Conservation (phyloP, 2,888 invertebrate genomes). For the Melanotus villosus region DNA sequence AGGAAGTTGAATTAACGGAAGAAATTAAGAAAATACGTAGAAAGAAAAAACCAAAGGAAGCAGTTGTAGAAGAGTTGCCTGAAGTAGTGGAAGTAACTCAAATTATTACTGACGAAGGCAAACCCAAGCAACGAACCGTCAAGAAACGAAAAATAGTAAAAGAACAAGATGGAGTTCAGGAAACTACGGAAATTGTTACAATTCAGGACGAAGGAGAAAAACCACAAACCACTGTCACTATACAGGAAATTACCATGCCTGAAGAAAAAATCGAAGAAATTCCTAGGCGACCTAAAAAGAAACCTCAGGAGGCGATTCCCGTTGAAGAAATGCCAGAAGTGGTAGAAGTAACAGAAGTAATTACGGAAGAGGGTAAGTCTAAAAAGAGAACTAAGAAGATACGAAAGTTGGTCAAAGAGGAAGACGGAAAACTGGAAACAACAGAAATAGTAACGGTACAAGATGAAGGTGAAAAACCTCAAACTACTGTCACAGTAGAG, state of each 20-base stretch:
- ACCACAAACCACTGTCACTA: constrained; percentile 58
- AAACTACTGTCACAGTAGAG: constrained; percentile 54
- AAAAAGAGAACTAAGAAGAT: constrained; percentile 49
- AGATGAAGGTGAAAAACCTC: constrained; percentile 53
- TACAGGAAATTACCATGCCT: constrained; percentile 47
- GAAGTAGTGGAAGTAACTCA: constrained; percentile 56
- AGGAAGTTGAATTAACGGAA: constrained; percentile 45
- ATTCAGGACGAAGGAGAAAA: constrained; percentile 66
- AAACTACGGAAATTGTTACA: constrained; percentile 59
- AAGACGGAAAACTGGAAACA: constrained; percentile 38
- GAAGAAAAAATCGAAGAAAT: constrained; percentile 58
- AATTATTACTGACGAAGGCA: constrained; percentile 53
- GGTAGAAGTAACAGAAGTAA: constrained; percentile 52
- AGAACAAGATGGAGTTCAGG: constrained; percentile 19
- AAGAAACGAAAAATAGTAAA: constrained; percentile 42
- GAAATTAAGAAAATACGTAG: neutral
- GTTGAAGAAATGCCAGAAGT: constrained; percentile 45
- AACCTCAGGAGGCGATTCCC: constrained; percentile 37
- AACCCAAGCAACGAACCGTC: constrained; percentile 47
- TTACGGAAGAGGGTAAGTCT: constrained; percentile 54
- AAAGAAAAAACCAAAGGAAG: constrained; percentile 44
- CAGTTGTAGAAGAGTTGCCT: constrained; percentile 49
- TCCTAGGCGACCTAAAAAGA: constrained; percentile 43
- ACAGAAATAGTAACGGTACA: constrained; percentile 52
- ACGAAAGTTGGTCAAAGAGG: constrained; percentile 31